A percentile compares a stretch with the other conserved stretches of the same genome.
Evolutionary conservation across 2,888 invertebrate genomes (phyloP).

Genomic region (Drosophila lacicola): DNA sequence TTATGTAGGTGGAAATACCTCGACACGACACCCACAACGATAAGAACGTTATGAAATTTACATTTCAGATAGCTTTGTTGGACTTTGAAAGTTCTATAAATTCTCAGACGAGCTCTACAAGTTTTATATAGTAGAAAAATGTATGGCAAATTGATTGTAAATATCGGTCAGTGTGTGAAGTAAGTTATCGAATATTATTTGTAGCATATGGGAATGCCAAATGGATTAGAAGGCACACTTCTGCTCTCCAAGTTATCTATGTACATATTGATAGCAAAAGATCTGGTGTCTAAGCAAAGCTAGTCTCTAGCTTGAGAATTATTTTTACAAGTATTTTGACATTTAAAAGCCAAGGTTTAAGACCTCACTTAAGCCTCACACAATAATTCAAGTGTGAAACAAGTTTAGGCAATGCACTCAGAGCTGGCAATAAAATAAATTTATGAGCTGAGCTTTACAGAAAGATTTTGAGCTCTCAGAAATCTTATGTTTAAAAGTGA

Average conservation of each 20-base stretch:
- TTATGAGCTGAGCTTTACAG: neutral
- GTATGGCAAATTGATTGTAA: no score
- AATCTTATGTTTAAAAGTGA: no score
- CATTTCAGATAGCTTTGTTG: constrained; percentile 4
- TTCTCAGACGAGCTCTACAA: neutral
- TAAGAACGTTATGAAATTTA: constrained; percentile 1
- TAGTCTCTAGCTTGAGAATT: neutral
- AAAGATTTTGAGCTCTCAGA: no score
- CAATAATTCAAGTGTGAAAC: neutral
- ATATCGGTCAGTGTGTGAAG: no score
- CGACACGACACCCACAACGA: constrained; percentile 8
- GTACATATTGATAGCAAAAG: no score
- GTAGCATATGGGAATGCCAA: no score
- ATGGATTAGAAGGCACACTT: no score
- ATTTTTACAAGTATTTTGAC: neutral
- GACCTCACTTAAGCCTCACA: no score
- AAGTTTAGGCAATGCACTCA: neutral
- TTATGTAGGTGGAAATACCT: constrained; percentile 13
- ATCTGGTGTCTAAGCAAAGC: no score
- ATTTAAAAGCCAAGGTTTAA: constrained; percentile 8
- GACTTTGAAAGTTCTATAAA: neutral
- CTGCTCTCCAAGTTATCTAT: no score
- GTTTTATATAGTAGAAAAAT: no score
- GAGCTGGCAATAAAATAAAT: neutral
- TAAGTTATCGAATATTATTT: no score